Evolutionary conservation across 2,888 invertebrate species (phyloP), one percentile per base, ranked within the genome.

Genomic region (Punctoribates punctum): DNA sequence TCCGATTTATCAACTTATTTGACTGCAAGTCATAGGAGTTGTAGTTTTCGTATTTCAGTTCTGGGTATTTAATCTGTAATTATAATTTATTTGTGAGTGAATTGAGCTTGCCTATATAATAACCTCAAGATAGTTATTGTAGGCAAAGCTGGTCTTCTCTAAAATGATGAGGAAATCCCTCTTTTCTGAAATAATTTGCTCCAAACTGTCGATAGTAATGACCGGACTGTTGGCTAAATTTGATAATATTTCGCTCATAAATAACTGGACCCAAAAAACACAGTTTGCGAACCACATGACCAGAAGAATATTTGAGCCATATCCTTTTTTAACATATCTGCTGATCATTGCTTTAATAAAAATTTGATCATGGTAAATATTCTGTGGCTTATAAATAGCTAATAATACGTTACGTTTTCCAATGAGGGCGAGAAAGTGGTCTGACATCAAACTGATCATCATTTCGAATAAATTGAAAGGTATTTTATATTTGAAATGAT

Each of bases 251-350:
- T 54, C 54, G 23, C 54, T 54, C n/a, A 20, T 54, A 23, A 54
- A 54, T 54, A 54, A 23, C n/a, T 54, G 54, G 3, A 23, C 23
- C 54, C 54, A 54, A n/a, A 54, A 54, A 2, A 54, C 20, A 54
- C 54, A 54, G 23, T 54, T 54, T n/a, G 54, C 54, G 13, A 54
- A 54, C 54, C 54, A 54, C 23, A 54, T 54, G 54, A 23, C 54
- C n/a, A 54, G 23, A 13, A 54, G 6, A 54, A 54, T n/a, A n/a
- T 54, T 54, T 4, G 54, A 54, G 5, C n/a, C 23, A 20, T 54
- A 8, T 20, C 54, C 54, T 9, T 20, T 20, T 2, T n/a, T 13
- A 2, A 54, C 23, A 23, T 54, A 23, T 9, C 23, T 54, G 20
- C 54, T 54, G 2, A 54, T 54, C n/a, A 54, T 23, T 20, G 54